Percentiles rank a stretch among this genome's conserved stretches.
Evolutionary conservation across 1,140 invertebrate genomes (phyloP).

Genomic region (Latrodectus geometricus): DNA sequence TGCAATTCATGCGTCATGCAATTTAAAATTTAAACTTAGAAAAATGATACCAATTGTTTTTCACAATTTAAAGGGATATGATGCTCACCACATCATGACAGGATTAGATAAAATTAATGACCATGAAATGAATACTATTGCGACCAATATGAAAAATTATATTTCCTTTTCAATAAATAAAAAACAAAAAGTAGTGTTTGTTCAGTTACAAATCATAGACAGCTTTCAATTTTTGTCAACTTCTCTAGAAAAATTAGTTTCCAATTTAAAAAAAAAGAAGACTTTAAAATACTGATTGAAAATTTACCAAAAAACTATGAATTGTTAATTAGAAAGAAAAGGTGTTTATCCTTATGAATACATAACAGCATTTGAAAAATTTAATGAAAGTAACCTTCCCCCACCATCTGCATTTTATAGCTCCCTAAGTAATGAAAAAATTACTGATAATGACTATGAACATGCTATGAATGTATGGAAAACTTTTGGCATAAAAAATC

Average conservation of each 20-base stretch:
- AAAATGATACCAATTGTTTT: not conserved
- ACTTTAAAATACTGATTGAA: not conserved
- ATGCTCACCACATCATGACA: not conserved
- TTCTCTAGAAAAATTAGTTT: not conserved
- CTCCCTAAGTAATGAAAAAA: not conserved
- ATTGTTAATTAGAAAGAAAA: not conserved
- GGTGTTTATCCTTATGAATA: not conserved
- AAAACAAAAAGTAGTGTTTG: not conserved
- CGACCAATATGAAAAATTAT: not conserved
- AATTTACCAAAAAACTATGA: not conserved
- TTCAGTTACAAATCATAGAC: not conserved
- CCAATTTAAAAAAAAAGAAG: not conserved
- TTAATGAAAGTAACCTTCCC: not conserved
- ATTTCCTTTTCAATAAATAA: not conserved
- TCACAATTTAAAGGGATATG: not conserved
- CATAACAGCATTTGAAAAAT: not conserved
- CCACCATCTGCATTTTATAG: not conserved
- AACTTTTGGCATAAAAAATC: not conserved
- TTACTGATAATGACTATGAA: not conserved
- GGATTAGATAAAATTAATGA: conserved; percentile 2
- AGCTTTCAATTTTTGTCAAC: not conserved
- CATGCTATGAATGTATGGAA: not conserved
- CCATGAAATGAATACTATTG: not conserved
- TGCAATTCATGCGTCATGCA: not conserved
- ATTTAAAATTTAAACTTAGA: not conserved